Percentiles rank a stretch among this genome's conserved stretches.
Conservation (phyloP, 2,113 vertebrate genomes). For the Lipotes vexillifer region DNA sequence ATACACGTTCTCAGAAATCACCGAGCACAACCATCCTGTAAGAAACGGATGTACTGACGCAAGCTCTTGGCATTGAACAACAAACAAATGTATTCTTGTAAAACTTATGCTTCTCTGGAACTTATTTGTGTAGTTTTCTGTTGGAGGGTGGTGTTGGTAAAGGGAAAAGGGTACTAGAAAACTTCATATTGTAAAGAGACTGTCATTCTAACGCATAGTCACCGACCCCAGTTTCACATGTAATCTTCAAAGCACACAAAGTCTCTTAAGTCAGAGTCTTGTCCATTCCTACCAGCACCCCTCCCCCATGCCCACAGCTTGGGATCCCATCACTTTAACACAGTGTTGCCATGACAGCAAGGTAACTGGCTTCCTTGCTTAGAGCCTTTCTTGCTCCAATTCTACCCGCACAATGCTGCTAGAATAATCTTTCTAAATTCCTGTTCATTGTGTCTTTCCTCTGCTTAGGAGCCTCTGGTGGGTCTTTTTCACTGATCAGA, state of each 20-base stretch:
- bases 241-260: background rate
- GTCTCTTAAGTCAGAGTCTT: background rate
- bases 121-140: background rate
- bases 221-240: background rate
- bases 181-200: background rate
- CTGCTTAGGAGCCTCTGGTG: background rate
- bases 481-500: background rate
- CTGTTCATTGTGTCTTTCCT: background rate
- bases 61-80: background rate
- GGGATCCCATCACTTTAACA: background rate
- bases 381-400: background rate
- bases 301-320: background rate
- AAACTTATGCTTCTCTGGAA: background rate
- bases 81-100: background rate
- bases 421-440: constrained; percentile 13
- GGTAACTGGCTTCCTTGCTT: background rate
- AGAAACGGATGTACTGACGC: background rate
- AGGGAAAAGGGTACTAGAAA: background rate
- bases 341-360: background rate
- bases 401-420: background rate
- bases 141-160: accelerated
- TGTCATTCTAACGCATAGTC: background rate
- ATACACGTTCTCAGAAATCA: background rate
- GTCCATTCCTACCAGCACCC: background rate
- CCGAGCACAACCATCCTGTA: background rate